These are phyloP conservation scores for Meloidogyne exigua DNA, from an alignment of 1,140 invertebrate genomes.

Conservation along the genomic window DNA sequence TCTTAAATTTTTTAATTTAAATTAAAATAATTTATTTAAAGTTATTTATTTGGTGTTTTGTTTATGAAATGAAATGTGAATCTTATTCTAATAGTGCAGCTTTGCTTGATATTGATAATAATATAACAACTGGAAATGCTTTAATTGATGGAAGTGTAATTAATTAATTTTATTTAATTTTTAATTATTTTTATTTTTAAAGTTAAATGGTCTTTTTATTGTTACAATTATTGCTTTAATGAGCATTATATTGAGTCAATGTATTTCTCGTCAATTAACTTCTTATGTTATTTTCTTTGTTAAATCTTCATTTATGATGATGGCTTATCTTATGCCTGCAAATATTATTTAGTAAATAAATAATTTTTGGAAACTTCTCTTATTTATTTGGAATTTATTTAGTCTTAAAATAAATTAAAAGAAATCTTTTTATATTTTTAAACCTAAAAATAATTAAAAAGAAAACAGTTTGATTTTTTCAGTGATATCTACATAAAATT, in stretches of 20 bases:
- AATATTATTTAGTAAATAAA: background rate
- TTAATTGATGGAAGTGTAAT: background rate
- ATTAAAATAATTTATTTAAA: background rate
- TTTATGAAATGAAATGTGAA: background rate
- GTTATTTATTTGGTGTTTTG: background rate
- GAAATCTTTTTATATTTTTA: too few relatives aligned
- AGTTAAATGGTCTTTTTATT: background rate
- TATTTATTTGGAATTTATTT: too few relatives aligned
- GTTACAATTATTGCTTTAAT: constrained; percentile 5
- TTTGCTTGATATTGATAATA: background rate
- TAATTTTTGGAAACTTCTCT: background rate
- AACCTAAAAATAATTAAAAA: too few relatives aligned
- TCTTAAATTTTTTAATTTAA: background rate
- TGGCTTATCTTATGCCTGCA: background rate
- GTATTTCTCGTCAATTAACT: background rate
- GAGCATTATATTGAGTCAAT: background rate
- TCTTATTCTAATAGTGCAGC: background rate
- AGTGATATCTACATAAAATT: background rate
- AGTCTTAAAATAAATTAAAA: too few relatives aligned
- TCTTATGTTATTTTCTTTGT: background rate
- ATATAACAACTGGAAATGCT: background rate
- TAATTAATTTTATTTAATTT: background rate
- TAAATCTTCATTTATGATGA: constrained; percentile 1
- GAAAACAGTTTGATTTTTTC: background rate
- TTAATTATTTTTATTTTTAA: background rate